Evolutionary conservation across 2,113 vertebrate species (phyloP).

Genomic region (Chionis minor): DNA sequence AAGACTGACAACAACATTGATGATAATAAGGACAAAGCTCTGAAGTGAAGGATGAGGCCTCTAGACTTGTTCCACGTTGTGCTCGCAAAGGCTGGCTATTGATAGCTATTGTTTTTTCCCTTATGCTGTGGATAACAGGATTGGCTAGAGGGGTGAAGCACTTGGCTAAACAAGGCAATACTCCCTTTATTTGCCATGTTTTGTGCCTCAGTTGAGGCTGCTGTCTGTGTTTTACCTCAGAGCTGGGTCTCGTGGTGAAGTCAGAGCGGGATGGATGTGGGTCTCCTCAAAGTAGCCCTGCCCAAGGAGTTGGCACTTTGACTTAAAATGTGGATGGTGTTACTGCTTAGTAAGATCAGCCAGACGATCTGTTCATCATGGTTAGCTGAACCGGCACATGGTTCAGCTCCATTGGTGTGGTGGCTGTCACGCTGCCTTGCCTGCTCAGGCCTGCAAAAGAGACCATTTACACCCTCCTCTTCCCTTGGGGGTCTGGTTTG

Average conservation of each 20-base stretch:
- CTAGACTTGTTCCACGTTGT: not conserved
- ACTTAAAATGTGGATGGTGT: not conserved
- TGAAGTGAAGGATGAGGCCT: not conserved
- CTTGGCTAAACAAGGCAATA: not conserved
- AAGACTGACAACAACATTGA: not conserved
- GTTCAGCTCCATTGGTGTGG: rapidly evolving
- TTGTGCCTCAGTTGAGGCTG: not conserved
- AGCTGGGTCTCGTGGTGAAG: not conserved
- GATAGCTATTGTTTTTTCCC: not conserved
- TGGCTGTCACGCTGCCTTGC: not conserved
- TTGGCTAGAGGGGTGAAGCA: not conserved
- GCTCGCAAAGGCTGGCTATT: rapidly evolving
- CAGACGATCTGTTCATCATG: not conserved
- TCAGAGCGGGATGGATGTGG: not conserved
- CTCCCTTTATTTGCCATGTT: not conserved
- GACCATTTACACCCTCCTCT: not conserved
- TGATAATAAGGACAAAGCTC: not conserved
- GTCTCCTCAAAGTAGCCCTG: not conserved
- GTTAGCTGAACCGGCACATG: rapidly evolving
- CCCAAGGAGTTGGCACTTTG: not conserved
- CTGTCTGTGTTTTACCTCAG: not conserved
- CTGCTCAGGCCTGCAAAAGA: not conserved
- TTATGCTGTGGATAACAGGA: not conserved
- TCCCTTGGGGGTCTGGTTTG: not conserved
- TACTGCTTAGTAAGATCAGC: not conserved